Base-by-base conservation (phyloP, 2,888 invertebrate genomes). In the Trachelus tabidus region DNA sequence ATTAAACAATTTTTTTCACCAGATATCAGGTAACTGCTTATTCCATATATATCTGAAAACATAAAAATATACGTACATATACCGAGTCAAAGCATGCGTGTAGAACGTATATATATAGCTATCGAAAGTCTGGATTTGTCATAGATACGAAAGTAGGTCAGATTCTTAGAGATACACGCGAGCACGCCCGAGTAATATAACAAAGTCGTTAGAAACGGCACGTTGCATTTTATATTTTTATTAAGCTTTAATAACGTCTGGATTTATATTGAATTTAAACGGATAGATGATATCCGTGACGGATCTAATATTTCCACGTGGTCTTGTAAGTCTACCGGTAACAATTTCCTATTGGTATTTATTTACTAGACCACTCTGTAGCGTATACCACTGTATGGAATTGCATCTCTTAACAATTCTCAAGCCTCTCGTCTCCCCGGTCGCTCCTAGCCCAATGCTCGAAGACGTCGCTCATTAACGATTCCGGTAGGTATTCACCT, bases 251-350 rank as follows among this genome's bases (percentile, higher is more conserved):
- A 56, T 23, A 56, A 56, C 56, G 56, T 56, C 56, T 56, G 9
- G n/a, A 30, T 34, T 12, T 76, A 37, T 34, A 31, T 37, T 34
- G 33, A 31, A 56, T 56, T 73, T 37, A 40, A 77, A 34, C 37
- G 68, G 34, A 80, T 73, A 81, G 79, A 79, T 76, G 85, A 87
- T 87, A 87, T 78, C 85, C 82, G 83, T 85, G 80, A 87, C 83
- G 82, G 86, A 83, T 87, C 84, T 85, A 81, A 84, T 80, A 83
- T 86, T 86, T 82, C 86, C 75, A 76, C 76, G 76, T 77, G 77
- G 74, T 79, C 76, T 76, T 76, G 15, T 56, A 23, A 56, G 37
- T 40, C 37, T 40, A 40, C 37, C 1, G 23, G 56, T 56, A 56
- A 56, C 23, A 56, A 9, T 23, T 56, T 56, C 56, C 56, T 23